A percentile compares a stretch with the other conserved stretches of the same genome.
Conservation (phyloP, 2,113 vertebrate species). For the Amia ocellicauda region DNA sequence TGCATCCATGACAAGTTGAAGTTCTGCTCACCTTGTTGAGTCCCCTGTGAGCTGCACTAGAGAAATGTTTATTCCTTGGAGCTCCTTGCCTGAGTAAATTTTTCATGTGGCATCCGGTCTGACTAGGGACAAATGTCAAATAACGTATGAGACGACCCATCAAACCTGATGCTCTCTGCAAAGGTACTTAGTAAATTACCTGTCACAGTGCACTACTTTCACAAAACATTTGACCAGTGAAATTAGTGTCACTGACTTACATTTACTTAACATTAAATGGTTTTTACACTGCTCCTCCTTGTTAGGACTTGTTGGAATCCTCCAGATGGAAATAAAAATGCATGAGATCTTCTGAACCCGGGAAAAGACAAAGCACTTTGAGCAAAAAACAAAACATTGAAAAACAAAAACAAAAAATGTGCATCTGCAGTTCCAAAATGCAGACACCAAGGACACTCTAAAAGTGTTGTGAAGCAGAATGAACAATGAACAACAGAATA, state of each 20-base stretch:
- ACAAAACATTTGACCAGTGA: conserved; percentile 58
- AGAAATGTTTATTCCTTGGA: conserved; percentile 82
- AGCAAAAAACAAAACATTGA: conserved; percentile 53
- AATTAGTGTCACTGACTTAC: conserved; percentile 54
- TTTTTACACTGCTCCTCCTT: conserved; percentile 47
- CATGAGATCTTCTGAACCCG: conserved; percentile 54
- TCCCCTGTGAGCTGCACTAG: conserved; percentile 78
- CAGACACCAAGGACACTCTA: conserved; percentile 41
- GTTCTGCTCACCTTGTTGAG: conserved; percentile 96
- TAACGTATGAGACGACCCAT: conserved; percentile 73
- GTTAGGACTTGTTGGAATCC: conserved; percentile 61
- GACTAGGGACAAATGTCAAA: conserved; percentile 90
- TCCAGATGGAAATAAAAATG: conserved; percentile 69
- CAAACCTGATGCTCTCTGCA: conserved; percentile 65
- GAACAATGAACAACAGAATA: conserved; percentile 25
- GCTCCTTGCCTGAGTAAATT: conserved; percentile 78
- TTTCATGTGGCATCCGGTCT: conserved; percentile 87
- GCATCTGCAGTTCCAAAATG: conserved; percentile 35
- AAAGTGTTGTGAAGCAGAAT: conserved; percentile 39
- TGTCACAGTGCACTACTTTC: conserved; percentile 46
- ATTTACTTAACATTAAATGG: conserved; percentile 38
- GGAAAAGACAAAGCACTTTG: conserved; percentile 56
- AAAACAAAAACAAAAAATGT: conserved; percentile 42
- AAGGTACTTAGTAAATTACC: conserved; percentile 45
- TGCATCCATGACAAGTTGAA: conserved; percentile 97